Conservation (phyloP, 2,113 vertebrate species). For the Condylura cristata region DNA sequence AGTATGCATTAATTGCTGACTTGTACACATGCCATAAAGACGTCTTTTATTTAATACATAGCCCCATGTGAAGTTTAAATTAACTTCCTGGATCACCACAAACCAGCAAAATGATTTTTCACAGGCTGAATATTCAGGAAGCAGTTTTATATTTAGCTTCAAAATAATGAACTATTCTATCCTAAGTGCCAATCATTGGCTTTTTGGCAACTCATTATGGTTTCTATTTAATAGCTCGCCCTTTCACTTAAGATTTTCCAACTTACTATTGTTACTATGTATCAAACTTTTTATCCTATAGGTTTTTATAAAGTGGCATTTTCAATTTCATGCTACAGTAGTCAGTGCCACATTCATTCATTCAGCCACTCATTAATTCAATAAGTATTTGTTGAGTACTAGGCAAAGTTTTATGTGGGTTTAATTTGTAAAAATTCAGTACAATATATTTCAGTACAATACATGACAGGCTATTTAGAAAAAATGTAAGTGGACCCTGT, state of each 20-base stretch:
- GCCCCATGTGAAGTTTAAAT: conserved; percentile 61
- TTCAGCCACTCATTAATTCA: neutral
- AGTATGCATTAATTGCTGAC: conserved; percentile 51
- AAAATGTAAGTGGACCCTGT: neutral
- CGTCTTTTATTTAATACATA: conserved; percentile 64
- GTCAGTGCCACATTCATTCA: neutral
- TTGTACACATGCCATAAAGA: conserved; percentile 35
- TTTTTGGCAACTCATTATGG: conserved; percentile 59
- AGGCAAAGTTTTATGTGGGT: neutral
- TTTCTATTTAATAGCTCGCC: conserved; percentile 2
- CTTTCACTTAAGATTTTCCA: conserved; percentile 15
- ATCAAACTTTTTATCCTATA: conserved; percentile 19
- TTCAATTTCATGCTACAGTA: conserved; percentile 1
- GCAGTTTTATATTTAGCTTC: conserved; percentile 68
- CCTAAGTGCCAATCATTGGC: conserved; percentile 49
- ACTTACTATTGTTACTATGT: conserved; percentile 4
- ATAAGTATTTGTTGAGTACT: neutral
- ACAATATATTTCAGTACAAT: neutral
- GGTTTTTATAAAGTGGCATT: neutral
- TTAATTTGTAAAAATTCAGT: conserved; percentile 27
- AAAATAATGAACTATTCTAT: conserved; percentile 71
- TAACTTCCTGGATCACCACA: conserved; percentile 64
- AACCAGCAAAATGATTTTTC: conserved; percentile 50
- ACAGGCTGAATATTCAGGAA: conserved; percentile 62
- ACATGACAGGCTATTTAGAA: neutral